Percentiles rank a stretch among this genome's conserved stretches.
Conservation (phyloP, 2,113 vertebrate genomes). For the Terrapene triunguis region DNA sequence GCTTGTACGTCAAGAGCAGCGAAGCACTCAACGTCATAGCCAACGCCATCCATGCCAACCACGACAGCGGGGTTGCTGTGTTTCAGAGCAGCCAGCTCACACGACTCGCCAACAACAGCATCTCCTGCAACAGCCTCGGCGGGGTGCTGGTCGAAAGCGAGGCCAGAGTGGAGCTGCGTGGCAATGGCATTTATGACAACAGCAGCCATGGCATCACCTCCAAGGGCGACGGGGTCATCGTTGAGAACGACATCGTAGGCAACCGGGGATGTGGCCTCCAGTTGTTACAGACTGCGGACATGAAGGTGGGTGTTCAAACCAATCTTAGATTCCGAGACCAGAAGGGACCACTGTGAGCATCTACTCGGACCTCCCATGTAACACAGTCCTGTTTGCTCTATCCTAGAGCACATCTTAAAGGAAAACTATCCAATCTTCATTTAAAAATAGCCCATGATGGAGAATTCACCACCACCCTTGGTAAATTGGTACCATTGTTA, state of each 20-base stretch:
- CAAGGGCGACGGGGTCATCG: conserved; percentile 84
- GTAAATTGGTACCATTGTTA: not conserved
- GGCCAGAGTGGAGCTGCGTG: conserved; percentile 88
- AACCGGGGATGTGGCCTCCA: conserved; percentile 88
- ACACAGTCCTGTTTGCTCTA: too few relatives aligned
- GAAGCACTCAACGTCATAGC: conserved; percentile 86
- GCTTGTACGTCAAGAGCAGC: conserved; percentile 90
- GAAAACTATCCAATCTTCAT: too few relatives aligned
- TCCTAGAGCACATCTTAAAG: not conserved
- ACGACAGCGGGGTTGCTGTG: conserved; percentile 83
- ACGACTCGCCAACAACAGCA: conserved; percentile 87
- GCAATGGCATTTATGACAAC: conserved; percentile 92
- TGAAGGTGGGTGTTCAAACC: conserved; percentile 81
- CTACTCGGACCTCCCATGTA: too few relatives aligned
- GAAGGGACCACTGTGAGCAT: too few relatives aligned
- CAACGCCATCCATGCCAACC: conserved; percentile 87
- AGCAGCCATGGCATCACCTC: conserved; percentile 85
- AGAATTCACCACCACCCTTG: not conserved
- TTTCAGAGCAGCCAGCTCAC: conserved; percentile 90
- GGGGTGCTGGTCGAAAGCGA: conserved; percentile 87
- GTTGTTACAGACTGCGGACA: conserved; percentile 83
- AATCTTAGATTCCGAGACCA: too few relatives aligned
- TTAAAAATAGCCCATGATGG: not conserved
- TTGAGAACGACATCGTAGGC: conserved; percentile 91
- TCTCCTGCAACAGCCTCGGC: conserved; percentile 84